Percentiles rank a stretch among this genome's conserved stretches.
phyloP scores from a whole-genome alignment of 2,888 invertebrate genomes.

The Smittia aterrima region DNA sequence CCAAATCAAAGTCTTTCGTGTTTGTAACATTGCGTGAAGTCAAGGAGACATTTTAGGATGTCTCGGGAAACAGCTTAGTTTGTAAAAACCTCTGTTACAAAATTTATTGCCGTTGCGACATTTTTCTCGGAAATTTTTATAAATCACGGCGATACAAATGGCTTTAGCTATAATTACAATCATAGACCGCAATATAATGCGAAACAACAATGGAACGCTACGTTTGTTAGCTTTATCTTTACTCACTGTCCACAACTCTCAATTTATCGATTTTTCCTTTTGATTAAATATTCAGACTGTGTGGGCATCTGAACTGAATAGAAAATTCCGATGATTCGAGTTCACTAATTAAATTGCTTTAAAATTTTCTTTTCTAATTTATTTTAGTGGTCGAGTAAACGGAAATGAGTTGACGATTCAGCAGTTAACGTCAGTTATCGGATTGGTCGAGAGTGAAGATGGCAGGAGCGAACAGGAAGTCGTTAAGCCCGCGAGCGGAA shows the following conservation, averaged over 20 bases:
- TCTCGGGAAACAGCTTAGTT: too few species aligned
- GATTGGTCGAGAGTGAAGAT: slow-evolving; percentile 36
- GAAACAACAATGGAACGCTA: neutral
- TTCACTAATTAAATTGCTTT: neutral
- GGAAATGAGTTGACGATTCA: slow-evolving; percentile 38
- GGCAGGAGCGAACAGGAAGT: neutral
- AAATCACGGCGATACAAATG: neutral
- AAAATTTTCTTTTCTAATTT: too few species aligned
- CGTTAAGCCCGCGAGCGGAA: slow-evolving; percentile 22
- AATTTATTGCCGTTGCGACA: too few species aligned
- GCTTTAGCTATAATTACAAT: neutral
- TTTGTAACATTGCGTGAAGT: neutral
- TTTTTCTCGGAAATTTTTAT: neutral
- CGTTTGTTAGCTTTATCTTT: neutral
- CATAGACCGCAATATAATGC: neutral
- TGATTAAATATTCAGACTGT: slow-evolving; percentile 17
- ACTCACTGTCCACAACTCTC: neutral
- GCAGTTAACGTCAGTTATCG: slow-evolving; percentile 24
- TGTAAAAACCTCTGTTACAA: too few species aligned
- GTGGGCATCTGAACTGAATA: neutral
- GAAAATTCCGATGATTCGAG: neutral
- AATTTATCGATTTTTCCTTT: slow-evolving; percentile 13
- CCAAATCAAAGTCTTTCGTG: neutral
- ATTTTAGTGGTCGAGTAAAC: slow-evolving; percentile 18
- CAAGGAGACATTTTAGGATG: neutral